Conservation (phyloP, 1,140 invertebrate genomes). For the Drosophila pseudoananassae region DNA sequence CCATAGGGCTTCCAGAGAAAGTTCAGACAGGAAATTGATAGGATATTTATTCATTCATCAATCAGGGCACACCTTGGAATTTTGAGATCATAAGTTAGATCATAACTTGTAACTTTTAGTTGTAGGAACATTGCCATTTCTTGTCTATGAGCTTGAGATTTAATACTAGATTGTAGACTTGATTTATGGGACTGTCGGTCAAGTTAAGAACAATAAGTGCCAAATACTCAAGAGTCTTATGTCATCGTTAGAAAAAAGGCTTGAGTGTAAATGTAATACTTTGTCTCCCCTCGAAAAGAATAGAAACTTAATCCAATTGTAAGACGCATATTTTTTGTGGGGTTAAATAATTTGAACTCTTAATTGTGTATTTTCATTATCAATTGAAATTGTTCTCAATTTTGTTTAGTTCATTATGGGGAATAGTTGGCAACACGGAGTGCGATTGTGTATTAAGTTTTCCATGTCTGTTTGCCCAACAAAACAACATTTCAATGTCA, state of each 20-base stretch:
- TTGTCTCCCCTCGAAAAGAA: slow-evolving; percentile 2
- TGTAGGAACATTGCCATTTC: slow-evolving; percentile 22
- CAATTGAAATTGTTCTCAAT: slow-evolving; percentile 60
- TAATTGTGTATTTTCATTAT: slow-evolving; percentile 71
- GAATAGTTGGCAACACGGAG: slow-evolving; percentile 44
- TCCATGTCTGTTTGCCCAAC: slow-evolving; percentile 46
- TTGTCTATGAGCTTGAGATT: slow-evolving; percentile 20
- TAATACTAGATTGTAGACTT: slow-evolving; percentile 20
- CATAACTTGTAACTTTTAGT: slow-evolving; percentile 1
- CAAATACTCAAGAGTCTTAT: slow-evolving; percentile 52
- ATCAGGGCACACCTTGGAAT: slow-evolving; percentile 32
- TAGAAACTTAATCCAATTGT: slow-evolving; percentile 9
- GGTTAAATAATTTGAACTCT: slow-evolving; percentile 74
- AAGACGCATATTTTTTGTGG: slow-evolving; percentile 42
- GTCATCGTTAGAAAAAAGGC: slow-evolving; percentile 38
- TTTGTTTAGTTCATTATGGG: slow-evolving; percentile 15
- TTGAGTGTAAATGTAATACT: background rate
- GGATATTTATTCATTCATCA: slow-evolving; percentile 23
- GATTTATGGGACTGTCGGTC: slow-evolving; percentile 55
- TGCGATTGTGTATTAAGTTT: slow-evolving; percentile 35
- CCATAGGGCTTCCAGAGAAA: slow-evolving; percentile 24
- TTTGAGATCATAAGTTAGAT: background rate
- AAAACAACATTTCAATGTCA: slow-evolving; percentile 72
- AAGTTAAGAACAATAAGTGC: slow-evolving; percentile 34
- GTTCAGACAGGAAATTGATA: slow-evolving; percentile 42